These are phyloP conservation scores for Armadillidium nasatum DNA, from an alignment of 1,140 invertebrate species.

Conservation along the genomic window DNA sequence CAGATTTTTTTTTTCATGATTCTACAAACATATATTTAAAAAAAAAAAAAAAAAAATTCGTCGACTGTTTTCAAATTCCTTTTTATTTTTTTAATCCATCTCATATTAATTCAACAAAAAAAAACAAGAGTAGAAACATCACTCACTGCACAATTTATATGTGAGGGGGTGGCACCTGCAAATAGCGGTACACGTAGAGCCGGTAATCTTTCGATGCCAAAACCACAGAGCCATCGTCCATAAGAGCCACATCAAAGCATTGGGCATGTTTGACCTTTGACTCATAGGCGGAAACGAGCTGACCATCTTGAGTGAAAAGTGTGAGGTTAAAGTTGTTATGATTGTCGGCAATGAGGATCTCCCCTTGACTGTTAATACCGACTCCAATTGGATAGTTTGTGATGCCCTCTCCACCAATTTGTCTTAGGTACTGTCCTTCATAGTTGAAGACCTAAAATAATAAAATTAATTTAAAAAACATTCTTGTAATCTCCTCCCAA, in stretches of 20 bases:
- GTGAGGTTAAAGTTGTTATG: conserved; percentile 99
- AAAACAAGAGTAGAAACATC: too few relatives aligned
- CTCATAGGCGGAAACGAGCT: conserved; percentile 91
- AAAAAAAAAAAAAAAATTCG: too few relatives aligned
- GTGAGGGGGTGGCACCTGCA: conserved; percentile 52
- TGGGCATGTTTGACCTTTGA: conserved; percentile 99
- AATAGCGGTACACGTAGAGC: conserved; percentile 96
- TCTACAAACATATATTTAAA: too few relatives aligned
- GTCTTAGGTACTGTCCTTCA: conserved; percentile 91
- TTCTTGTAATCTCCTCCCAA: too few relatives aligned
- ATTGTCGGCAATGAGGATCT: conserved; percentile 98
- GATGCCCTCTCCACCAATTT: conserved; percentile 97
- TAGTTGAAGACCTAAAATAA: conserved; percentile 81
- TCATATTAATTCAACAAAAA: too few relatives aligned
- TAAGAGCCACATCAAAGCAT: conserved; percentile 97
- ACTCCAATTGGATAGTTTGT: conserved; percentile 99
- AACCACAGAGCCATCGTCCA: conserved; percentile 99
- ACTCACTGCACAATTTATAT: conserved; percentile 1
- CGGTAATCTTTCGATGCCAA: conserved; percentile 98
- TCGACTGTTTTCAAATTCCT: too few relatives aligned
- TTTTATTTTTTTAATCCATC: too few relatives aligned
- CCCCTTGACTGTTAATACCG: conserved; percentile 90
- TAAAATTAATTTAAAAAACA: background rate
- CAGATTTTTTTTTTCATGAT: too few relatives aligned
- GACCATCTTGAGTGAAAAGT: conserved; percentile 93